These are phyloP conservation scores for Trichogramma pretiosum DNA, from an alignment of 1,140 invertebrate species.

Conservation along the genomic window DNA sequence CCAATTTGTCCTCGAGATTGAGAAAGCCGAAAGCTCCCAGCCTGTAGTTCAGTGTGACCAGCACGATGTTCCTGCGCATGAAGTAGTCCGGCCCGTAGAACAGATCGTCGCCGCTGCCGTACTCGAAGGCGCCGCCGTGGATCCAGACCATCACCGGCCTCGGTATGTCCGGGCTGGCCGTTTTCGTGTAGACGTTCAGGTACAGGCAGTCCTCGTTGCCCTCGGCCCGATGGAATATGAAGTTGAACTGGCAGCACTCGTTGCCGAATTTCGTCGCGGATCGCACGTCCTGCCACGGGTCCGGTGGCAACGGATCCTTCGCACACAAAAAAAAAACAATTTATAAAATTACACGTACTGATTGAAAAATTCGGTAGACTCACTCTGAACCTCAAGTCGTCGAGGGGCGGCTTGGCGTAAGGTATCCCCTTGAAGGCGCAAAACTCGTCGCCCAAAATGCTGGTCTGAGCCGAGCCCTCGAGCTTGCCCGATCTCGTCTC, in stretches of 20 bases:
- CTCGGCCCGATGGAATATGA: not conserved
- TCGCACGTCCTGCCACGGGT: not conserved
- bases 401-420: not conserved
- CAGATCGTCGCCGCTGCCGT: constrained; percentile 31
- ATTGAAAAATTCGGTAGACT: too few species aligned
- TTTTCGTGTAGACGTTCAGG: not conserved
- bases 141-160: constrained; percentile 46
- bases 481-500: not conserved
- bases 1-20: constrained; percentile 21
- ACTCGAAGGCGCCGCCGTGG: constrained; percentile 44
- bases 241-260: not conserved
- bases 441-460: not conserved
- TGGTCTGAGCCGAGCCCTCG: not conserved
- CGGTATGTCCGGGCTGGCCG: not conserved
- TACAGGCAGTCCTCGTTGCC: not conserved
- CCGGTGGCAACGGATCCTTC: not conserved
- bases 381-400: not conserved
- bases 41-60: constrained; percentile 58
- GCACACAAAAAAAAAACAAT: too few species aligned
- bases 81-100: too few species aligned
- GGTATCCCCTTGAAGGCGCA: constrained; percentile 5
- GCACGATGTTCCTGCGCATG: constrained; percentile 47
- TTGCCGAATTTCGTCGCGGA: not conserved
- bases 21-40: constrained; percentile 33
- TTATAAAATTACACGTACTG: too few species aligned